Evolutionary conservation across 2,113 vertebrate genomes (phyloP).

Genomic region (western clawed frog (Xenopus tropicalis)): DNA sequence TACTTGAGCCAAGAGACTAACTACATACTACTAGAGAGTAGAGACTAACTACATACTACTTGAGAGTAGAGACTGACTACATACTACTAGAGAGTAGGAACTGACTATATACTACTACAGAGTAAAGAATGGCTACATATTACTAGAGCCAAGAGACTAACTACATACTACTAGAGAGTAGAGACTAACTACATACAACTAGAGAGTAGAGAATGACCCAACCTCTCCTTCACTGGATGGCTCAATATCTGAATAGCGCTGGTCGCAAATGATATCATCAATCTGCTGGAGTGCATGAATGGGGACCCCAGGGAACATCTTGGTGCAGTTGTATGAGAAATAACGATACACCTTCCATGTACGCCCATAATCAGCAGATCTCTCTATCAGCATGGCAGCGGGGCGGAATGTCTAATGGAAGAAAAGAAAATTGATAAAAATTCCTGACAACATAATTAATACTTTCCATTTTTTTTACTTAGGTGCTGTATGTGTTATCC

Average conservation of each 20-base stretch:
- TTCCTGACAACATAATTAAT: rapidly evolving
- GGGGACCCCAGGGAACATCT: conserved; percentile 66
- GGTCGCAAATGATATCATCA: conserved; percentile 78
- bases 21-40: no score
- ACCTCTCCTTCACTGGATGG: conserved; percentile 82
- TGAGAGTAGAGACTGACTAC: no score
- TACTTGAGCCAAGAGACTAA: no score
- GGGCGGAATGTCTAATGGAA: conserved; percentile 75
- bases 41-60: no score
- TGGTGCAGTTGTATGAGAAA: conserved; percentile 81
- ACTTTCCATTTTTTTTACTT: background rate
- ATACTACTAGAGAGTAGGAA: no score
- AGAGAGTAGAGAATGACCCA: conserved; percentile 32
- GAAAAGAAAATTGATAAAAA: background rate
- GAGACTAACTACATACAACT: no score
- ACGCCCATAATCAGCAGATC: conserved; percentile 68
- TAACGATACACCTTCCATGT: conserved; percentile 78
- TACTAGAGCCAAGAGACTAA: no score
- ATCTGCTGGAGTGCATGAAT: conserved; percentile 58
- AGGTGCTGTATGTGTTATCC: no score
- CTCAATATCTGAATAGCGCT: conserved; percentile 80
- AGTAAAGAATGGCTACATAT: no score
- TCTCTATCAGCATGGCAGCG: conserved; percentile 80
- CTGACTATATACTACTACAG: no score
- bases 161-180: no score